Percentiles rank a stretch among this genome's conserved stretches.
These are phyloP conservation scores for Copidosoma floridanum DNA, from an alignment of 1,140 invertebrate genomes.

Conservation along the genomic window DNA sequence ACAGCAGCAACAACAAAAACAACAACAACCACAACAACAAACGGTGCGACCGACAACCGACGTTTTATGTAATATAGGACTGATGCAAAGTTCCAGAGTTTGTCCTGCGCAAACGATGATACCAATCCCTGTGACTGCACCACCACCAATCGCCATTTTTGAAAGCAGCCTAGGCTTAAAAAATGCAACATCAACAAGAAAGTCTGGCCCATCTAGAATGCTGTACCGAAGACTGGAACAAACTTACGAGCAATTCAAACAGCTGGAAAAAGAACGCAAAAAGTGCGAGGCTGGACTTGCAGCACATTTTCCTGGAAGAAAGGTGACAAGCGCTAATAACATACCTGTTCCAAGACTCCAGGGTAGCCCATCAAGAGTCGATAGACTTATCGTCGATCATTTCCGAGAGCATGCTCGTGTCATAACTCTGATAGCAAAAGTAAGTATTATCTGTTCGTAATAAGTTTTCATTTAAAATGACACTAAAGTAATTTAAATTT, in stretches of 20 bases:
- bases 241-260: conserved; percentile 80
- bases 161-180: conserved; percentile 36
- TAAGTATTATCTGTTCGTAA: conserved; percentile 29
- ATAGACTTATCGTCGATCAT: conserved; percentile 80
- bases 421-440: conserved; percentile 54
- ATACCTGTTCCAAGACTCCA: conserved; percentile 78
- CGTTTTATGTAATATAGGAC: conserved; percentile 45
- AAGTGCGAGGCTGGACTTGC: conserved; percentile 82
- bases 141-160: conserved; percentile 41
- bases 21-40: conserved; percentile 26
- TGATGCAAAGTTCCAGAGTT: conserved; percentile 38
- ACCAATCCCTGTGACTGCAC: conserved; percentile 39
- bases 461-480: not conserved
- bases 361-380: conserved; percentile 78
- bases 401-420: conserved; percentile 73
- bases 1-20: conserved; percentile 34
- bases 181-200: conserved; percentile 42
- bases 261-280: conserved; percentile 80
- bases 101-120: conserved; percentile 47
- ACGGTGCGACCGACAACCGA: conserved; percentile 35
- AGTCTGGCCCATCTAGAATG: conserved; percentile 65
- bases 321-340: conserved; percentile 79
- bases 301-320: conserved; percentile 75
- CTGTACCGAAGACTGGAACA: conserved; percentile 75
- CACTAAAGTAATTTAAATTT: no score